Conservation (phyloP, 35 echinoderm and acorn worm species). For the Lytechinus variegatus region DNA sequence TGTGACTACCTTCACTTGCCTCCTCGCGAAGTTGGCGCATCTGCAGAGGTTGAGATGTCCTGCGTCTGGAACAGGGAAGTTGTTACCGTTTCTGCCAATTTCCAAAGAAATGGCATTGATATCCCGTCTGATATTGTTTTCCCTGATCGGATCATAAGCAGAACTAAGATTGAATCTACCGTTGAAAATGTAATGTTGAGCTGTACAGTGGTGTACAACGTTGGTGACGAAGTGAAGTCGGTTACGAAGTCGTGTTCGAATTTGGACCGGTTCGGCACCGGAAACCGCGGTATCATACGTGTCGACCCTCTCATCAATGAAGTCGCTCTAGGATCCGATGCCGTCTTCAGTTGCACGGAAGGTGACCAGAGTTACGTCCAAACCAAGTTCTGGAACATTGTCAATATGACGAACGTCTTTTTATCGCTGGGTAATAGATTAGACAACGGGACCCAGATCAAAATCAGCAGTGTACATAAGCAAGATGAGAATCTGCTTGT, state of each 20-base stretch:
- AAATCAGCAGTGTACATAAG: not conserved
- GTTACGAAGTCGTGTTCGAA: conserved; percentile 12
- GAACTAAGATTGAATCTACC: not conserved
- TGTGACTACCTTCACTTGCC: conserved; percentile 17
- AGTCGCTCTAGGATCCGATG: not conserved
- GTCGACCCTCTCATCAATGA: conserved; percentile 36
- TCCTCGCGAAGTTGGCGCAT: not conserved
- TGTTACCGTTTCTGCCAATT: not conserved
- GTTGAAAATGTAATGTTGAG: not conserved
- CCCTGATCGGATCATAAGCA: conserved; percentile 31
- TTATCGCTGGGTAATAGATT: not conserved
- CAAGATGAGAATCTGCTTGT: not conserved
- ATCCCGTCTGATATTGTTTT: not conserved
- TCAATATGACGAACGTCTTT: not conserved
- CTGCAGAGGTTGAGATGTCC: not conserved
- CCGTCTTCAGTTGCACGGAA: not conserved
- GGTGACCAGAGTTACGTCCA: not conserved
- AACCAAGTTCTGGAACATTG: not conserved
- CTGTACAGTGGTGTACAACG: not conserved
- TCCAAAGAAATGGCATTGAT: not conserved
- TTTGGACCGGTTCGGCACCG: not conserved
- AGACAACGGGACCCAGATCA: not conserved
- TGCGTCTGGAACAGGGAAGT: not conserved
- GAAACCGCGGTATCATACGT: conserved; percentile 13
- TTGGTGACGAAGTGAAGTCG: too few species aligned